Percentiles rank a stretch among this genome's conserved stretches.
Conservation (phyloP, 1,140 invertebrate genomes). For the Neodiprion lecontei region DNA sequence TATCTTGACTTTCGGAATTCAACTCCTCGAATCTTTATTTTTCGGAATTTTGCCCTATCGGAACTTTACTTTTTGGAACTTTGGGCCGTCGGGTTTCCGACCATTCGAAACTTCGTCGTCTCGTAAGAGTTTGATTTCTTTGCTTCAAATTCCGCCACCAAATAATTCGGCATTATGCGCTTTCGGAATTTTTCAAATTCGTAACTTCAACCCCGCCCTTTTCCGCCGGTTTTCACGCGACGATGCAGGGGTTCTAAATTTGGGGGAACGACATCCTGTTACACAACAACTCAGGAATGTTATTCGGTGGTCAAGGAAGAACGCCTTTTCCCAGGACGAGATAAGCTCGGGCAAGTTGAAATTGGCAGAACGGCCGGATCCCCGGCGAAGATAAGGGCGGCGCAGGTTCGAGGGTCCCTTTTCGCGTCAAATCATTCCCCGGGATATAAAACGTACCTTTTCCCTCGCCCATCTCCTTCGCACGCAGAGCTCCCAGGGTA, state of each 20-base stretch:
- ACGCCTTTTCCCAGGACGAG: neutral
- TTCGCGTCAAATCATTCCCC: neutral
- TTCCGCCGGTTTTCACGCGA: neutral
- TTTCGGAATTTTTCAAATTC: too few species aligned
- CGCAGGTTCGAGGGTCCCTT: neutral
- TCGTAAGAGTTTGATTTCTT: too few species aligned
- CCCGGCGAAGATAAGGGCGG: neutral
- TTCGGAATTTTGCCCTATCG: too few species aligned
- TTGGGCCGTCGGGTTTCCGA: too few species aligned
- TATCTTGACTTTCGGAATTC: too few species aligned
- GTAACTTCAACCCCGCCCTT: too few species aligned
- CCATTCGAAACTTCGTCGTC: too few species aligned
- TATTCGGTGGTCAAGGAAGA: neutral
- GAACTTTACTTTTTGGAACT: too few species aligned
- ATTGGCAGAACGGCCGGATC: neutral
- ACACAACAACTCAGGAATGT: neutral
- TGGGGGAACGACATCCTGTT: neutral
- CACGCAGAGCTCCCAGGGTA: constrained; percentile 50
- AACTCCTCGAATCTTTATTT: too few species aligned
- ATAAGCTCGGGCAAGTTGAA: constrained; percentile 1
- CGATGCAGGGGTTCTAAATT: neutral
- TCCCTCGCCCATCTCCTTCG: constrained; percentile 53
- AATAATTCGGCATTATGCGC: neutral
- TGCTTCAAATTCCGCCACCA: neutral
- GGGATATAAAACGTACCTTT: constrained; percentile 47